These are phyloP conservation scores for Phymorhynchus buccinoides DNA, from an alignment of 1,140 invertebrate genomes.

Conservation along the genomic window DNA sequence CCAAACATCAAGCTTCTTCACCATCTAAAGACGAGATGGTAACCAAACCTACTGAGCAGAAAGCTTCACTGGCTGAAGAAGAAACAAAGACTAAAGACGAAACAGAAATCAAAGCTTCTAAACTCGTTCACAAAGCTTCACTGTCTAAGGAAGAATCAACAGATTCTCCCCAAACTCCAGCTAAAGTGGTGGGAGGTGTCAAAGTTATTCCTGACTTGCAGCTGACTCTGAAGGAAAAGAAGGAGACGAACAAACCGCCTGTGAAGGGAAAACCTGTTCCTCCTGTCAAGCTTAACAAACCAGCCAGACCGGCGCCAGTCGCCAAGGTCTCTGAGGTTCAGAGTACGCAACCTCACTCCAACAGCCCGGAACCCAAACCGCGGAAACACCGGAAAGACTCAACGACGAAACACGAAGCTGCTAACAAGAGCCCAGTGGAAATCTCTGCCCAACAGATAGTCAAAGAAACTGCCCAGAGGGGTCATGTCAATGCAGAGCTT, in stretches of 20 bases:
- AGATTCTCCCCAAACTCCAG: neutral
- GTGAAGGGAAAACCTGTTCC: neutral
- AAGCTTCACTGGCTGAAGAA: neutral
- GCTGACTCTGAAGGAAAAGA: neutral
- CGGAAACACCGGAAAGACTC: neutral
- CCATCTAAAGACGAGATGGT: too few species aligned
- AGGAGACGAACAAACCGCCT: neutral
- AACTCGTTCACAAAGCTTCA: neutral
- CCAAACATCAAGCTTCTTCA: too few species aligned
- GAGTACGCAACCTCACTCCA: neutral
- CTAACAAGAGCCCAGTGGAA: neutral
- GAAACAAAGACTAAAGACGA: too few species aligned
- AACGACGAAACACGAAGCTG: neutral
- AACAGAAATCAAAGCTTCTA: too few species aligned
- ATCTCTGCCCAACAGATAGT: neutral
- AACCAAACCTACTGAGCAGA: too few species aligned
- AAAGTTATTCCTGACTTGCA: neutral
- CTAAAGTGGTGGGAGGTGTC: neutral
- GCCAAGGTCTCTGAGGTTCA: neutral
- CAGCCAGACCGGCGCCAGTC: neutral
- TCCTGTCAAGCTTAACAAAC: neutral
- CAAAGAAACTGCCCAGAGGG: neutral
- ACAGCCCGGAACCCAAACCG: slow-evolving; percentile 15
- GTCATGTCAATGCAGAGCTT: neutral
- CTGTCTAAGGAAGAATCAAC: neutral